These are phyloP conservation scores for Drosophila niveifrons DNA, from an alignment of 2,888 invertebrate species.

Conservation along the genomic window DNA sequence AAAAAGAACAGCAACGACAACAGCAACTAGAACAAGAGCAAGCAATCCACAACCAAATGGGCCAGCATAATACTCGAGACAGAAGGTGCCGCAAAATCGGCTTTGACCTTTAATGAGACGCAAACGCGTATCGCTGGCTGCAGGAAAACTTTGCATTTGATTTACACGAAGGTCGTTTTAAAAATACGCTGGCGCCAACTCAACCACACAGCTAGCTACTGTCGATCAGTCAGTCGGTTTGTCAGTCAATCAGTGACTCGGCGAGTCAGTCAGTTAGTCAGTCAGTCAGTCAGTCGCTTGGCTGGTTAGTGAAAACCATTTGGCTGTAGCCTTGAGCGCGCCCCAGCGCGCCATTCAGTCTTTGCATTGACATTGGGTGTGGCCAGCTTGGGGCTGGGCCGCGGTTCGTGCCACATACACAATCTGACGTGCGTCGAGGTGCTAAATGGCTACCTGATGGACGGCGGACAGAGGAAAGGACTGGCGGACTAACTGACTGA, in stretches of 20 bases:
- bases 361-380: constrained; percentile 73
- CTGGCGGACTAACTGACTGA: not conserved
- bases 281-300: constrained; percentile 26
- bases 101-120: constrained; percentile 77
- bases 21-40: not conserved
- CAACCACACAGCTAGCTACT: constrained; percentile 45
- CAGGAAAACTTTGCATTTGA: constrained; percentile 74
- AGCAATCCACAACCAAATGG: constrained; percentile 1
- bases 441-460: constrained; percentile 63
- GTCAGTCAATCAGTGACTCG: constrained; percentile 26
- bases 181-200: constrained; percentile 62
- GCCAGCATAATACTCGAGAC: constrained; percentile 23
- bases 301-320: constrained; percentile 47
- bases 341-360: constrained; percentile 61
- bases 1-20: constrained; percentile 35
- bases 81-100: constrained; percentile 61
- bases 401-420: constrained; percentile 41
- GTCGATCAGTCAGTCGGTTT: constrained; percentile 61
- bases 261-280: constrained; percentile 34
- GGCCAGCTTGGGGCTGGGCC: constrained; percentile 54
- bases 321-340: constrained; percentile 70
- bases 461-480: not conserved
- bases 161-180: constrained; percentile 76
- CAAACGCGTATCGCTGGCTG: constrained; percentile 61
- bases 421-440: constrained; percentile 73